Conservation (phyloP, 2,113 vertebrate genomes). For the Hylia prasina region DNA sequence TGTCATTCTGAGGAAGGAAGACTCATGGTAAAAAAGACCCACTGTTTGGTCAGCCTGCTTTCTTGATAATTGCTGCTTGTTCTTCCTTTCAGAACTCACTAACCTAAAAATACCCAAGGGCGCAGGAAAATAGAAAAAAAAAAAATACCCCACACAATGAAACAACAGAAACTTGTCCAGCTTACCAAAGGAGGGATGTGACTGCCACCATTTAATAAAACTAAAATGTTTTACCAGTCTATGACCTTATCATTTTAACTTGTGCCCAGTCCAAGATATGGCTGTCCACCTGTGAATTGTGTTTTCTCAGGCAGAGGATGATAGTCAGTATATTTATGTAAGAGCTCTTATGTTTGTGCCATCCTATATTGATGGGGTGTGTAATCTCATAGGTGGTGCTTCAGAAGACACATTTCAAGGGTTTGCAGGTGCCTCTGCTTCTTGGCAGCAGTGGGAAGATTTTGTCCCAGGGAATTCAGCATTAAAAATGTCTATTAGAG, state of each 20-base stretch:
- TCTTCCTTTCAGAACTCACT: not conserved
- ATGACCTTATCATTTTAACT: not conserved
- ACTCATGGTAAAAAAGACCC: not conserved
- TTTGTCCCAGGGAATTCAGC: not conserved
- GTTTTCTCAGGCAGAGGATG: not conserved
- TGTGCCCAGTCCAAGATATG: not conserved
- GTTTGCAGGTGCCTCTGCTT: not conserved
- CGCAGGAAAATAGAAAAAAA: not conserved
- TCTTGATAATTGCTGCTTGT: slow-evolving; percentile 27
- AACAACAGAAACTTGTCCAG: not conserved
- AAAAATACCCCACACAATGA: not conserved
- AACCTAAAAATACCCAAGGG: slow-evolving; percentile 1
- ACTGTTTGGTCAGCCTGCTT: not conserved
- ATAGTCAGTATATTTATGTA: not conserved
- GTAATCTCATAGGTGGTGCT: not conserved
- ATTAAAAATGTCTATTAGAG: not conserved
- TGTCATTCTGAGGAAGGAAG: slow-evolving; percentile 34
- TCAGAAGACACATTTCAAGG: not conserved
- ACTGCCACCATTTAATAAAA: not conserved
- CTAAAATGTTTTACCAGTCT: not conserved
- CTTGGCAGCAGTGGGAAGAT: not conserved
- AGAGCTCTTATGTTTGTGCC: not conserved
- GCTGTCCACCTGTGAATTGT: not conserved
- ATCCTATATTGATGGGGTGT: not conserved
- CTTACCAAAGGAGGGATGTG: not conserved